Conservation (phyloP, 1,140 invertebrate genomes). For the Acromyrmex heyeri region DNA sequence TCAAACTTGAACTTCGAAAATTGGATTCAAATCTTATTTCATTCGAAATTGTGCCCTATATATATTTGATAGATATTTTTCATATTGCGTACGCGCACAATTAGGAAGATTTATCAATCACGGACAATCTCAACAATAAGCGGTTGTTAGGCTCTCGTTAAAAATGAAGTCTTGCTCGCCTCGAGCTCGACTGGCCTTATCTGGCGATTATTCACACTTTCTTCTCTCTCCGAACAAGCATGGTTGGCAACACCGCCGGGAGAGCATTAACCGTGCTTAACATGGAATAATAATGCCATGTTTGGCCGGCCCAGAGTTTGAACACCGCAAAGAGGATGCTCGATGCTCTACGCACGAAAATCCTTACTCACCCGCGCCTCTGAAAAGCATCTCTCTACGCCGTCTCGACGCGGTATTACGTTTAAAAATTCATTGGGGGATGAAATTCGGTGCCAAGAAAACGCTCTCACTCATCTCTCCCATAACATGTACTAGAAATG, state of each 20-base stretch:
- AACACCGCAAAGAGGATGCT: slow-evolving; percentile 51
- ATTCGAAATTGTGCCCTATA: too few species aligned
- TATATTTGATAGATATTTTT: background rate
- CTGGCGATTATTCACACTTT: slow-evolving; percentile 56
- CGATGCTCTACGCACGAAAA: slow-evolving; percentile 56
- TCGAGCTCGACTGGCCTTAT: slow-evolving; percentile 11
- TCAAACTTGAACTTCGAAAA: too few species aligned
- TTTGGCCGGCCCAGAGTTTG: slow-evolving; percentile 27
- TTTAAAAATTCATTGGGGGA: slow-evolving; percentile 81
- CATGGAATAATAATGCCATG: slow-evolving; percentile 61
- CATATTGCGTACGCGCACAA: background rate
- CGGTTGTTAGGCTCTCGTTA: slow-evolving; percentile 35
- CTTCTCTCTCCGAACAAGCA: slow-evolving; percentile 24
- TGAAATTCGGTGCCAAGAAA: slow-evolving; percentile 78
- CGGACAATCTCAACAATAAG: slow-evolving; percentile 14
- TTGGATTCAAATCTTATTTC: too few species aligned
- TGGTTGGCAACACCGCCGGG: background rate
- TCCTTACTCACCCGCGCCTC: slow-evolving; percentile 55
- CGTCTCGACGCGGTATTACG: slow-evolving; percentile 78
- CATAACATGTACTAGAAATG: slow-evolving; percentile 56
- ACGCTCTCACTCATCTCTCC: slow-evolving; percentile 71
- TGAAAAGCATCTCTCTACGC: slow-evolving; percentile 67
- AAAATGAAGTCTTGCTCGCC: slow-evolving; percentile 23
- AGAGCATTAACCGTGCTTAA: slow-evolving; percentile 62
- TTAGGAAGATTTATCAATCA: slow-evolving; percentile 27